These are phyloP conservation scores for Physella acuta DNA, from an alignment of 1,140 invertebrate species.

Conservation along the genomic window DNA sequence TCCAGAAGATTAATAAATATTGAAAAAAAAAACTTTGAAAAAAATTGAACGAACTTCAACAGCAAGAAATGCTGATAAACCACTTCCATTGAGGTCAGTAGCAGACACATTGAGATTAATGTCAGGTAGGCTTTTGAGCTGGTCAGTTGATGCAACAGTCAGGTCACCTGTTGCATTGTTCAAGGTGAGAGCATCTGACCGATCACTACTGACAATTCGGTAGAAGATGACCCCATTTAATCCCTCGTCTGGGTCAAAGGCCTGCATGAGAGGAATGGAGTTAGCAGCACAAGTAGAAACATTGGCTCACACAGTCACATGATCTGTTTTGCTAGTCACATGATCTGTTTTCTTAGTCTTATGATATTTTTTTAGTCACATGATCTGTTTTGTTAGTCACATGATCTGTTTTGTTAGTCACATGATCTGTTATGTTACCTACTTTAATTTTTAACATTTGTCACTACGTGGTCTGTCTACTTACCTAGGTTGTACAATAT, in stretches of 20 bases:
- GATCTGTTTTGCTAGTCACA: no score
- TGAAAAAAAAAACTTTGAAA: no score
- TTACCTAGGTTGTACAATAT: no score
- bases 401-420: no score
- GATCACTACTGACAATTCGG: neutral
- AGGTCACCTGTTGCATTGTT: neutral
- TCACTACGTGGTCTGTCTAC: no score
- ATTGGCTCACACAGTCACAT: neutral
- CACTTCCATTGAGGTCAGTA: conserved; percentile 11
- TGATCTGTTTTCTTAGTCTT: no score
- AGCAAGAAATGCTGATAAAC: neutral
- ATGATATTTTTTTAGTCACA: no score
- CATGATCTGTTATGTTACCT: no score
- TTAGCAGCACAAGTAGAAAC: neutral
- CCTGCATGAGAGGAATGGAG: neutral
- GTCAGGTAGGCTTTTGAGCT: neutral
- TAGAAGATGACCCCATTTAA: conserved; percentile 5
- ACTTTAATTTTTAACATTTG: no score
- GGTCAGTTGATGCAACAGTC: neutral
- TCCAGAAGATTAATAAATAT: neutral
- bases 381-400: no score
- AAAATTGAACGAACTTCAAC: no score
- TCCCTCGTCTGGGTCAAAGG: conserved; percentile 12
- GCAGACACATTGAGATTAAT: neutral
- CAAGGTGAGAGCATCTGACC: neutral